A percentile compares a stretch with the other conserved stretches of the same genome.
These are phyloP conservation scores for Choristoneura fumiferana DNA, from an alignment of 1,140 invertebrate species.

Conservation along the genomic window DNA sequence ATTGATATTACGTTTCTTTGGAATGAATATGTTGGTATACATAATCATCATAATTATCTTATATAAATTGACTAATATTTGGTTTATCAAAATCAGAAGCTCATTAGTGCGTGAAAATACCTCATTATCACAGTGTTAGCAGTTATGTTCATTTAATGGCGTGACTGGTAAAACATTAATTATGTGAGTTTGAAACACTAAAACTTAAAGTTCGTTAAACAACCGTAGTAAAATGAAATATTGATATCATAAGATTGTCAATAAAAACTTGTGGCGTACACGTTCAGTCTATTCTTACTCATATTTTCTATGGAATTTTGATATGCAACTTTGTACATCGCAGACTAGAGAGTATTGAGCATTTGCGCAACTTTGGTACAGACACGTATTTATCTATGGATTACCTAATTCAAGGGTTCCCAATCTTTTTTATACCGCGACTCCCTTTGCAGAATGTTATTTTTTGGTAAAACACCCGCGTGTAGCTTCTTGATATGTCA, in stretches of 20 bases:
- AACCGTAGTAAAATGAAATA: slow-evolving; percentile 14
- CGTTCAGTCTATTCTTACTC: slow-evolving; percentile 8
- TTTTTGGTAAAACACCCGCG: no score
- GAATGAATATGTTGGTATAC: slow-evolving; percentile 17
- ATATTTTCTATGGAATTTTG: slow-evolving; percentile 12
- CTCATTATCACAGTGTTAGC: slow-evolving; percentile 16
- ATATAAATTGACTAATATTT: slow-evolving; percentile 25
- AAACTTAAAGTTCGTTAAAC: background rate
- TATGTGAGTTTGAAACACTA: slow-evolving; percentile 9
- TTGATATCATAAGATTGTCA: slow-evolving; percentile 14
- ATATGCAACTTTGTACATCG: slow-evolving; percentile 16
- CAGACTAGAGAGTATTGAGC: slow-evolving; percentile 15
- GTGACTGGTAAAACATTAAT: slow-evolving; percentile 14
- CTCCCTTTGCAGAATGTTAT: no score
- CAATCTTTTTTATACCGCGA: no score
- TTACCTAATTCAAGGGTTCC: no score
- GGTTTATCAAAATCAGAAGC: slow-evolving; percentile 19
- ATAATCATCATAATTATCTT: slow-evolving; percentile 8
- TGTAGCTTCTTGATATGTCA: no score
- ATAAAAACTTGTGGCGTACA: slow-evolving; percentile 2
- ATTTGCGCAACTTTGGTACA: background rate
- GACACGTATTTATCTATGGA: no score
- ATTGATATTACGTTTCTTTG: background rate
- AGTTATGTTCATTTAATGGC: slow-evolving; percentile 14
- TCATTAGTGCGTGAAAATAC: slow-evolving; percentile 17